Base-by-base conservation (phyloP, 2,888 invertebrate species). In the Morpho helenor region DNA sequence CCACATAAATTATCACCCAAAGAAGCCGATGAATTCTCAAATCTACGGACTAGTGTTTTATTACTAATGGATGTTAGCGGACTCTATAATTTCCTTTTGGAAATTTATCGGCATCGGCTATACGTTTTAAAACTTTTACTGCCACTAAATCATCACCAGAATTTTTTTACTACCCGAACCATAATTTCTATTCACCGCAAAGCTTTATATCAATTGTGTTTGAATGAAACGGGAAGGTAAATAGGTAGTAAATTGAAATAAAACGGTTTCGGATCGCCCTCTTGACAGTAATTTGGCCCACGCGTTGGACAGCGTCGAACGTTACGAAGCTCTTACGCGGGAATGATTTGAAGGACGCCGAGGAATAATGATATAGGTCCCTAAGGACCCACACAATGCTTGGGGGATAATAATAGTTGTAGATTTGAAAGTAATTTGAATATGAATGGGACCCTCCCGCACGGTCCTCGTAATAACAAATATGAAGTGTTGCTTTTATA, bases 341-440 rank as follows among this genome's bases (percentile, higher is more conserved):
- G 81, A 76, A 76, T 76, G 82, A 81, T 87, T 84, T 81, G 82
- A 79, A 88, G 88, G 88, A 87, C 87, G 73, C 74, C 65, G 70
- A 77, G 72, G 78, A 80, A 83, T 84, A 85, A 88, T 87, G 84
- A 85, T 82, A 86, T 87, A 85, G 84, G 84, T 87, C 88, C 83
- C 89, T 69, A 77, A 85, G 88, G 89, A 88, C 79, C 71, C 63
- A 77, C 80, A 89, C 87, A 89, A 89, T 87, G 82, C 80, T 69
- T 70, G 68, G 73, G 75, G 81, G 76, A 84, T 88, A 90, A 90
- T 90, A 89, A 89, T 89, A 89, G 89, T 88, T 87, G 87, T 88
- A 87, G 87, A 88, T 89, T 88, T 87, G 86, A 87, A 82, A 87
- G 84, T 84, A 77, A 89, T 89, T 89, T 89, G 85, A 88, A 89